A percentile compares a stretch with the other conserved stretches of the same genome.
These are phyloP conservation scores for Lithobius niger DNA, from an alignment of 1,140 invertebrate genomes.

Conservation along the genomic window DNA sequence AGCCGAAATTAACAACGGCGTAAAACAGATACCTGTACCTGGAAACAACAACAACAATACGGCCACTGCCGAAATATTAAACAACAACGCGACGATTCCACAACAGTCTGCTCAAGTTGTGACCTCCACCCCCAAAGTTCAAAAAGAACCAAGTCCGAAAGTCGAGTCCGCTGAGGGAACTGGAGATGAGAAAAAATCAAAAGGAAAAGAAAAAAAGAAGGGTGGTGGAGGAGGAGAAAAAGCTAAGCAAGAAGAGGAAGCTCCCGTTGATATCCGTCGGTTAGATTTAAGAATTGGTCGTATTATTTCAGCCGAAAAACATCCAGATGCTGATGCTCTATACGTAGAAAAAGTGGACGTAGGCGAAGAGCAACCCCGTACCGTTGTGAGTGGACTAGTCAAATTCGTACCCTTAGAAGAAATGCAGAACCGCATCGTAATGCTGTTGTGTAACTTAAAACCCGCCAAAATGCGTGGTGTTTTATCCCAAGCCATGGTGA, in stretches of 20 bases:
- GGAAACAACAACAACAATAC: no score
- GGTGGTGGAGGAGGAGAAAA: not conserved
- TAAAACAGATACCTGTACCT: no score
- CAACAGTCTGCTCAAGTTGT: no score
- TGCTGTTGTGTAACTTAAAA: constrained; percentile 77
- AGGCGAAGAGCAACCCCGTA: constrained; percentile 63
- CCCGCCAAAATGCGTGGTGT: constrained; percentile 76
- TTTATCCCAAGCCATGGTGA: constrained; percentile 77
- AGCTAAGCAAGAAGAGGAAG: not conserved
- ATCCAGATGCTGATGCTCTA: constrained; percentile 79
- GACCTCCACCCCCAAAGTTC: no score
- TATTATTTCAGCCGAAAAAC: constrained; percentile 75
- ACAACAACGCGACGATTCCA: no score
- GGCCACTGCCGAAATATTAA: no score
- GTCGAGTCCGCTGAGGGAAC: no score
- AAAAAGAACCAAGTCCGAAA: no score
- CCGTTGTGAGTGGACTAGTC: constrained; percentile 69
- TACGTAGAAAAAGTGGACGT: constrained; percentile 86
- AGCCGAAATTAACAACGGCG: no score
- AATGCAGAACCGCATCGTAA: constrained; percentile 58
- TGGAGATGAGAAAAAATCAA: no score
- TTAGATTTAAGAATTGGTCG: constrained; percentile 87
- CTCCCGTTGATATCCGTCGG: constrained; percentile 30
- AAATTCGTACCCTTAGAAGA: constrained; percentile 70
- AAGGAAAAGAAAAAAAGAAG: no score